Evolutionary conservation across 1,140 invertebrate genomes (phyloP).

Genomic region (Ceratoteleas bidentatus): DNA sequence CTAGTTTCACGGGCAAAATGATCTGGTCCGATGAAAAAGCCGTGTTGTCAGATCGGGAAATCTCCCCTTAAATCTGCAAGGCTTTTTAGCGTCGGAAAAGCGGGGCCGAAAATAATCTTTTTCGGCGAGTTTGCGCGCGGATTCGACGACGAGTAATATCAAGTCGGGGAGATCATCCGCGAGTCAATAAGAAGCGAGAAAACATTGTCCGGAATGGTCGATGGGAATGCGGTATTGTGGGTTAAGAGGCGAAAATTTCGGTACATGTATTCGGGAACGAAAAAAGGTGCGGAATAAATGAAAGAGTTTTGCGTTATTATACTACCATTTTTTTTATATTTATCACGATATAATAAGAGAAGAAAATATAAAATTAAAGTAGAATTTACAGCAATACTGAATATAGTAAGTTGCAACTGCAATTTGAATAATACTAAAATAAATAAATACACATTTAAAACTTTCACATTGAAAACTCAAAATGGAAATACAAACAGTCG

Average conservation of each 20-base stretch:
- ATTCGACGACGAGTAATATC: constrained; percentile 53
- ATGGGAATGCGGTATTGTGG: constrained; percentile 8
- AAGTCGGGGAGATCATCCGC: constrained; percentile 40
- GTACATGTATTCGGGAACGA: too few relatives aligned
- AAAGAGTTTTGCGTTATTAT: too few relatives aligned
- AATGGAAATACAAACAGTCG: too few relatives aligned
- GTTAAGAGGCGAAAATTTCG: too few relatives aligned
- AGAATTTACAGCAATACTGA: constrained; percentile 12
- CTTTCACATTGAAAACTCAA: too few relatives aligned
- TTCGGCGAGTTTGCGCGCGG: constrained; percentile 50
- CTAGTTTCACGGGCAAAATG: constrained; percentile 53
- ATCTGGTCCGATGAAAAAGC: constrained; percentile 65
- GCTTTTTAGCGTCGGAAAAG: constrained; percentile 57
- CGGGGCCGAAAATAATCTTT: constrained; percentile 57
- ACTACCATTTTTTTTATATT: too few relatives aligned
- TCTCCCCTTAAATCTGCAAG: constrained; percentile 63
- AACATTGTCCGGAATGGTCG: constrained; percentile 49
- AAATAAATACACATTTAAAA: too few relatives aligned
- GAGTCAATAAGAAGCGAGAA: constrained; percentile 53
- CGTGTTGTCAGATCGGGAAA: constrained; percentile 65
- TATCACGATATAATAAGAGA: background rate
- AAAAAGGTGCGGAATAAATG: too few relatives aligned
- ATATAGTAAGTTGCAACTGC: too few relatives aligned
- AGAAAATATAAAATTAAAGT: constrained; percentile 15
- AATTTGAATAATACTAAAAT: too few relatives aligned